phyloP scores from a whole-genome alignment of 2,113 vertebrate genomes.

The Carlito syrichta region DNA sequence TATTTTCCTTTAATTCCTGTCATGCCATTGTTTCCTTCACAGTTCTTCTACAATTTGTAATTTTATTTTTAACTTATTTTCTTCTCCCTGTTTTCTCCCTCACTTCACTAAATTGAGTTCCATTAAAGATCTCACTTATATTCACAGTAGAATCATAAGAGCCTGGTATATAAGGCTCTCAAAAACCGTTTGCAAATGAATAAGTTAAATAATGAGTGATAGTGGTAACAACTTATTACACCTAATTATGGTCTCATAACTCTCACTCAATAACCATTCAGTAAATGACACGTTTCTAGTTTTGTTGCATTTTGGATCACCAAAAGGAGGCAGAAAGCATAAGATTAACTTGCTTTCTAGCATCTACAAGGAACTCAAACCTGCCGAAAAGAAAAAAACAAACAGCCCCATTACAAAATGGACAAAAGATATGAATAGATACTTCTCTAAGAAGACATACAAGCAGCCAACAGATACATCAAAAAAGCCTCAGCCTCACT shows the following conservation, averaged over 20 bases:
- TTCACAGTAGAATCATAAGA: neutral
- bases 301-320: neutral
- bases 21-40: neutral
- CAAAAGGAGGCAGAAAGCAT: neutral
- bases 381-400: too few relatives aligned
- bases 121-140: neutral
- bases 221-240: neutral
- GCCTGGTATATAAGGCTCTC: neutral
- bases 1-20: neutral
- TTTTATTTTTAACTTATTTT: neutral
- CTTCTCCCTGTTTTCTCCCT: neutral
- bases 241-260: neutral
- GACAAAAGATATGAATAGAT: too few relatives aligned
- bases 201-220: neutral
- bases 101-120: neutral
- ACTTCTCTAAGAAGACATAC: too few relatives aligned
- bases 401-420: too few relatives aligned
- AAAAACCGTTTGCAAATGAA: neutral
- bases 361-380: too few relatives aligned
- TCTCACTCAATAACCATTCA: neutral
- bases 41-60: neutral
- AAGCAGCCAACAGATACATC: too few relatives aligned
- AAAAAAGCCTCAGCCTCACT: too few relatives aligned
- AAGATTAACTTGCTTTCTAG: neutral
- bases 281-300: neutral